A percentile compares a stretch with the other conserved stretches of the same genome.
Evolutionary conservation across 2,797 vertebrate genomes (phyloP).

Genomic region (Propithecus perrieri): DNA sequence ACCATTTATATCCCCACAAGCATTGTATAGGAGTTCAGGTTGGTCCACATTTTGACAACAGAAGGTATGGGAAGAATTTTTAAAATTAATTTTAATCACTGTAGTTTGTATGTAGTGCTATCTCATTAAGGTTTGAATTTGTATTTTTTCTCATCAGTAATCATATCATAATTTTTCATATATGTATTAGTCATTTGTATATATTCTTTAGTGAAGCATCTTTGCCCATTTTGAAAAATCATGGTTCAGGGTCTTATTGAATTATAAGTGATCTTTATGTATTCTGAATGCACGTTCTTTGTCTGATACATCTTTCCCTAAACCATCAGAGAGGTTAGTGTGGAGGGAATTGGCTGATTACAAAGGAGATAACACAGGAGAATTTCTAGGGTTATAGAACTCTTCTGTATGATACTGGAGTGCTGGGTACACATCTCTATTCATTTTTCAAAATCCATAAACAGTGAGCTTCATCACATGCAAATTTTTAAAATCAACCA

Average conservation of each 20-base stretch:
- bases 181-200: not conserved
- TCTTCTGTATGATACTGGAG: not conserved
- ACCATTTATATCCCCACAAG: not conserved
- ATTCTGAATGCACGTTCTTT: not conserved
- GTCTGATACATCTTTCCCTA: not conserved
- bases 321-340: not conserved
- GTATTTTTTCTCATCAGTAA: not conserved
- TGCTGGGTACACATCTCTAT: not conserved
- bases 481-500: not conserved
- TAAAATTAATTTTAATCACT: not conserved
- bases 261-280: not conserved
- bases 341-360: not conserved
- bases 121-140: not conserved
- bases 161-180: not conserved
- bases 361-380: not conserved
- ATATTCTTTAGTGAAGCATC: not conserved
- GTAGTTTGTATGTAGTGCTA: not conserved
- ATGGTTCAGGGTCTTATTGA: not conserved
- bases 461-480: not conserved
- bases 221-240: not conserved
- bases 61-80: not conserved
- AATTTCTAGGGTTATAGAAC: not conserved
- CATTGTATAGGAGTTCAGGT: not conserved
- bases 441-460: not conserved
- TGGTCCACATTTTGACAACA: not conserved